Evolutionary conservation across 2,797 vertebrate genomes (phyloP), one percentile per base, ranked within the genome.

Genomic region (Calcarius lapponicus): DNA sequence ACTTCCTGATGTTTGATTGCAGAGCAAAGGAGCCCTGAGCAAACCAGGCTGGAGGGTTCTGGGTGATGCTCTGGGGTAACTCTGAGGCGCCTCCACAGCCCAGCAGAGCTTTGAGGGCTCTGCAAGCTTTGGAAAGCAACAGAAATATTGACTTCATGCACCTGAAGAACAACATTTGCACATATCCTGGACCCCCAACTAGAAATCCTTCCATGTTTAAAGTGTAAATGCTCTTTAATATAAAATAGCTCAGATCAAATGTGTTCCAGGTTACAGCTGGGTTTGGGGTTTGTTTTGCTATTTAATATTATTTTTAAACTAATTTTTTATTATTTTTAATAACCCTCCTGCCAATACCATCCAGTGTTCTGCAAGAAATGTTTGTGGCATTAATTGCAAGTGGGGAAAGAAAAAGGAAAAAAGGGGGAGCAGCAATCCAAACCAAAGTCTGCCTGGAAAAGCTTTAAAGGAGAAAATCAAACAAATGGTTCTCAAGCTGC

Each of bases 361-460:
- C 58, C 31, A 75, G 34, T 4, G 31, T 78, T 90, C 70, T 0
- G 0, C 17, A 10, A 79, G 91, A 91, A 90, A 92, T 25, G 71
- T 91, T 92, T 82, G 67, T 72, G 86, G 43, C 71, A 58, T 79
- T 89, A 93, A 91, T 80, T 93, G 60, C 56, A 89, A 88, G 26
- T 60, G 16, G 10, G 8, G 25, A 40, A 15, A 64, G 21, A 19
- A 24, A 21, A 6, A 22, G 2, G 15, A 28, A 18, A 48, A n/a
- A 16, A 3, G 4, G 8, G 25, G 7, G 14, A 67, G 17, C 80
- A 89, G 78, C 74, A 92, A 62, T 89, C 70, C 91, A 92, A 95
- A 87, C 64, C 81, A 85, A 95, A 96, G 67, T 87, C 92, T 96
- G 86, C 34, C 74, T 96, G 80, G 94, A 95, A 92, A 76, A 18